Evolutionary conservation across 1,140 invertebrate species (phyloP).

Genomic region (Neelides sp.): DNA sequence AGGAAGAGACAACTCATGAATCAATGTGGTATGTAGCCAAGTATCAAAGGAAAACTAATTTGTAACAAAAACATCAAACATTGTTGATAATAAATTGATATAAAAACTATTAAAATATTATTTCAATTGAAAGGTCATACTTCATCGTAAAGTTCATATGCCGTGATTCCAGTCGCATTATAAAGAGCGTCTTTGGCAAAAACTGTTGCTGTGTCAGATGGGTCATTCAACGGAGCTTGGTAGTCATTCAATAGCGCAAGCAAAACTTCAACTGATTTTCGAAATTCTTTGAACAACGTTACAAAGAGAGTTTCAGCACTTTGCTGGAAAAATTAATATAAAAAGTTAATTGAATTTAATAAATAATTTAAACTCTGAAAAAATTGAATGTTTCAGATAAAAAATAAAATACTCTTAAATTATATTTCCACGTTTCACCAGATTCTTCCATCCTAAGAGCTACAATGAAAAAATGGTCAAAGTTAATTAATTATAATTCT

Average conservation of each 20-base stretch:
- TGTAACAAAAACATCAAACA: background rate
- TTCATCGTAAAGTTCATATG: slow-evolving; percentile 83
- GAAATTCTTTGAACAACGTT: slow-evolving; percentile 67
- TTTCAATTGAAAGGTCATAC: slow-evolving; percentile 38
- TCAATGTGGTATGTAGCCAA: slow-evolving; percentile 74
- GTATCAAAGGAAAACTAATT: slow-evolving; percentile 72
- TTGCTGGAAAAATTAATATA: slow-evolving; percentile 45
- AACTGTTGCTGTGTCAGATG: slow-evolving; percentile 59
- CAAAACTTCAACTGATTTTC: slow-evolving; percentile 53
- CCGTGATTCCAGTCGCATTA: slow-evolving; percentile 76
- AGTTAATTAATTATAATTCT: slow-evolving; percentile 4
- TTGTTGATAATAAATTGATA: background rate
- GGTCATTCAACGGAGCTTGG: slow-evolving; percentile 45
- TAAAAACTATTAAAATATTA: background rate
- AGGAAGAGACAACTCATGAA: slow-evolving; percentile 66
- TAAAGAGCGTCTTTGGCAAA: slow-evolving; percentile 89
- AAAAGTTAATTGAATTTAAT: slow-evolving; percentile 12
- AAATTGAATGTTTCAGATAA: slow-evolving; percentile 8
- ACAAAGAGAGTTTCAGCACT: slow-evolving; percentile 76
- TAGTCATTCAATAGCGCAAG: slow-evolving; percentile 53
- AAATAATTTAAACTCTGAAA: background rate
- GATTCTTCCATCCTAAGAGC: slow-evolving; percentile 52
- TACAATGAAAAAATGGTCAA: slow-evolving; percentile 1
- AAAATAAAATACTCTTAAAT: slow-evolving; percentile 52
- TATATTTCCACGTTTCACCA: slow-evolving; percentile 85